Percentiles rank a stretch among this genome's conserved stretches.
Conservation (phyloP, 2,888 invertebrate species). For the Acronicta psi region DNA sequence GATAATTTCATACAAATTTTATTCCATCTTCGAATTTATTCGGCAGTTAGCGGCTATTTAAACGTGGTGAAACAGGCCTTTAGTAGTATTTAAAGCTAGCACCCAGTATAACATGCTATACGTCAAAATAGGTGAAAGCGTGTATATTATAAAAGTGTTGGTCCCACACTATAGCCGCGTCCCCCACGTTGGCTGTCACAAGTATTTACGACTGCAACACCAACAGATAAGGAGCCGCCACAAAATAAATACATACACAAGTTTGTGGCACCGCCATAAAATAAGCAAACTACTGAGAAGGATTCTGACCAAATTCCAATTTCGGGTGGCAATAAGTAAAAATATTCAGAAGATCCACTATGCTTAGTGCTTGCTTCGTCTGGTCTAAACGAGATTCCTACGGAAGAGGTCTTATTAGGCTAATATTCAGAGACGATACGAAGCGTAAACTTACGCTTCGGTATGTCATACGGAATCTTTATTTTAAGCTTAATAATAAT, state of each 20-base stretch:
- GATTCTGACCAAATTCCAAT: constrained; percentile 26
- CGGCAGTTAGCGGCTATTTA: too few species aligned
- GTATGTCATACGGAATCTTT: too few species aligned
- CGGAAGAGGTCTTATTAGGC: too few species aligned
- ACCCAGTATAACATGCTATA: background rate
- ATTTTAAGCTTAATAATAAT: too few species aligned
- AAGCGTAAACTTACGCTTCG: too few species aligned
- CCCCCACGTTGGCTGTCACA: constrained; percentile 38
- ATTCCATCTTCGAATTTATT: too few species aligned
- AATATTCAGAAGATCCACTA: constrained; percentile 18
- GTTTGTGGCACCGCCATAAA: constrained; percentile 46
- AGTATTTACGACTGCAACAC: constrained; percentile 36
- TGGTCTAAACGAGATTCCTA: too few species aligned
- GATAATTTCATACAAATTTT: too few species aligned
- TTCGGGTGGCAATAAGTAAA: background rate
- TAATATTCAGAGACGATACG: too few species aligned
- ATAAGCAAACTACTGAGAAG: constrained; percentile 41
- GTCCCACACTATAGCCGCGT: constrained; percentile 20
- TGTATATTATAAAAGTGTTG: constrained; percentile 10
- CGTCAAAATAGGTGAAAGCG: constrained; percentile 20
- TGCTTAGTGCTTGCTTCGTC: too few species aligned
- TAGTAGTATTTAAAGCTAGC: too few species aligned
- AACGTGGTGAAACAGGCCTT: too few species aligned
- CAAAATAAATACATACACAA: constrained; percentile 33
- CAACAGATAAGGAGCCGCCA: constrained; percentile 26